phyloP scores from a whole-genome alignment of 2,888 invertebrate species.

The Anthophora plumipes region DNA sequence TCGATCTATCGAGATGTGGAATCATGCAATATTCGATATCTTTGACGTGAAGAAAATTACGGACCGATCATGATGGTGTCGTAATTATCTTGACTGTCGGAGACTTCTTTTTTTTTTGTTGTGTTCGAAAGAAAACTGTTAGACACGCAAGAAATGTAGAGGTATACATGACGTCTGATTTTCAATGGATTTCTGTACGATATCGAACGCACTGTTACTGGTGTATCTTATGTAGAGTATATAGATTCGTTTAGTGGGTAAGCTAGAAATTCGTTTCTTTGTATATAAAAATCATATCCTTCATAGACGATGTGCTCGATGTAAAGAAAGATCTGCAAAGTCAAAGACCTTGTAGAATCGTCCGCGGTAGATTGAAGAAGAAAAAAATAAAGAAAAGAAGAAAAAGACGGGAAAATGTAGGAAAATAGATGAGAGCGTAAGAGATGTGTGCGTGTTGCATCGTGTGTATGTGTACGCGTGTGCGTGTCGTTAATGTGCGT shows the following conservation, averaged over 20 bases:
- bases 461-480: conserved; percentile 6
- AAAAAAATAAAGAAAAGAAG: conserved; percentile 18
- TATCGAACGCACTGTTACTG: conserved; percentile 60
- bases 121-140: conserved; percentile 14
- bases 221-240: conserved; percentile 70
- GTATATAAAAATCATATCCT: conserved; percentile 84
- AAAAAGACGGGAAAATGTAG: conserved; percentile 31
- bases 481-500: conserved; percentile 11
- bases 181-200: conserved; percentile 64
- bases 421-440: conserved; percentile 40
- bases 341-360: conserved; percentile 68
- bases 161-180: conserved; percentile 37
- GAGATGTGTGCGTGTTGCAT: conserved; percentile 52
- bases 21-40: conserved; percentile 63
- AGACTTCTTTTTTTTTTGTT: conserved; percentile 30
- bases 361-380: conserved; percentile 56
- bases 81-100: conserved; percentile 38
- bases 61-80: conserved; percentile 32
- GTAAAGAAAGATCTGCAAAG: conserved; percentile 74
- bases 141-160: conserved; percentile 16
- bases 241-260: conserved; percentile 62
- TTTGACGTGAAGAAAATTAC: conserved; percentile 33
- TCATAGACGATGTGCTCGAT: conserved; percentile 77
- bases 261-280: conserved; percentile 70
- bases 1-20: conserved; percentile 49